Evolutionary conservation across 2,113 vertebrate genomes (phyloP), one percentile per base, ranked within the genome.

Genomic region (Microtus richardsoni): DNA sequence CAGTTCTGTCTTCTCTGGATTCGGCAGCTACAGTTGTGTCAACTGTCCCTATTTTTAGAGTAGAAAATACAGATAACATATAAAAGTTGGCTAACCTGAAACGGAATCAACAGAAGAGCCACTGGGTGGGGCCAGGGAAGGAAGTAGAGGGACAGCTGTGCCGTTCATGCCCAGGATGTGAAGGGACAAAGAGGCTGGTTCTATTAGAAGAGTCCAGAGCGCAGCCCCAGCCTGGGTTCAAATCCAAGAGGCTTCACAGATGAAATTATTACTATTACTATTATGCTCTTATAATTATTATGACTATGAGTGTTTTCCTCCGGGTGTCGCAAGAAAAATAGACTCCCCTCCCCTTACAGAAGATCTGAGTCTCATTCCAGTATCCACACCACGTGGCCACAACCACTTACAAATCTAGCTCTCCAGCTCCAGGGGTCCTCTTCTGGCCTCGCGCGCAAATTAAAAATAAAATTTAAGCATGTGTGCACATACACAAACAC

Each of bases 31-130:
- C 11, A 71, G 33, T 87, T 80, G 30, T 14, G 54, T 64, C 24
- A 1, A 47, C 44, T 93, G 91, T 73, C 79, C 26, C 73, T 52
- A 9, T 41, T 90, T 95, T 96, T 52, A 52, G 54, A 88, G n/a
- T 26, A 47, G 85, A 80, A 95, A 90, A 85, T 54, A 54, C 22
- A 70, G 60, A n/a, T 73, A 17, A 80, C 7, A 78, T 11, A n/a
- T 30, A n/a, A 62, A 83, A 17, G 66, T 4, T 70, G 64, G 64
- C 64, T n/a, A 49, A 87, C 26, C 26, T 8, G 75, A 75, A 64
- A 19, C 47, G 36, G 58, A 92, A 52, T 26, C 64, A n/a, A 84
- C 70, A 60, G n/a, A 71, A 28, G 52, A 47, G 28, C 41, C 41
- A 5, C 58, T 58, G 58, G 0, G 2, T 11, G 21, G n/a, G 33